phyloP scores from a whole-genome alignment of 2,797 vertebrate species.

The Gorsachius magnificus region DNA sequence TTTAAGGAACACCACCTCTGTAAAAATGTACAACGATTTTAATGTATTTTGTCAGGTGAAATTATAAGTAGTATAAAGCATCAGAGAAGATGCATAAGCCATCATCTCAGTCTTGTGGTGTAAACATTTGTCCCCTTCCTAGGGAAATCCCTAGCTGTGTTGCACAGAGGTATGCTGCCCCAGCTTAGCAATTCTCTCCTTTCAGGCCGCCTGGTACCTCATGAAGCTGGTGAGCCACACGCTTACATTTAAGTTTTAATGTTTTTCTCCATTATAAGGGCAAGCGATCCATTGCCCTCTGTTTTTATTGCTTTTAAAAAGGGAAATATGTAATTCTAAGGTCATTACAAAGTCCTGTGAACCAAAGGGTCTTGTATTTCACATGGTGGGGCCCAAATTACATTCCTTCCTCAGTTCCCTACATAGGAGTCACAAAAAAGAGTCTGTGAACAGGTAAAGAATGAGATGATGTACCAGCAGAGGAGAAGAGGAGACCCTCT shows the following conservation, averaged over 20 bases:
- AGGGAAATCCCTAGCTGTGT: neutral
- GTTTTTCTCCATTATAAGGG: neutral
- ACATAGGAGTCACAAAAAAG: neutral
- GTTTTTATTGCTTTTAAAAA: neutral
- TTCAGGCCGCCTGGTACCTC: neutral
- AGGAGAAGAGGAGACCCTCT: neutral
- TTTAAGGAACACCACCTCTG: neutral
- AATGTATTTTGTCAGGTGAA: too few species aligned
- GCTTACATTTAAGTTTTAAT: neutral
- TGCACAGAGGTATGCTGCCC: neutral
- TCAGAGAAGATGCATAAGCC: neutral
- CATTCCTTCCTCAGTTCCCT: neutral
- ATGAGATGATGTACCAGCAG: neutral
- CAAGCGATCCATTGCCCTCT: neutral
- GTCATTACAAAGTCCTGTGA: neutral
- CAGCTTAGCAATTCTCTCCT: neutral
- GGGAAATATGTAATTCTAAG: neutral
- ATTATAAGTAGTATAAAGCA: neutral
- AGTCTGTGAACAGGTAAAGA: neutral
- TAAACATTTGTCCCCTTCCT: neutral
- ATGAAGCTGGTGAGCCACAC: neutral
- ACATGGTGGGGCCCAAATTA: neutral
- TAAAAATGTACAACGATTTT: accelerated
- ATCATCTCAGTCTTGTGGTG: neutral
- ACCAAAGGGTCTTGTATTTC: neutral